These are phyloP conservation scores for Alaudala cheleensis DNA, from an alignment of 2,113 vertebrate genomes.

Conservation along the genomic window DNA sequence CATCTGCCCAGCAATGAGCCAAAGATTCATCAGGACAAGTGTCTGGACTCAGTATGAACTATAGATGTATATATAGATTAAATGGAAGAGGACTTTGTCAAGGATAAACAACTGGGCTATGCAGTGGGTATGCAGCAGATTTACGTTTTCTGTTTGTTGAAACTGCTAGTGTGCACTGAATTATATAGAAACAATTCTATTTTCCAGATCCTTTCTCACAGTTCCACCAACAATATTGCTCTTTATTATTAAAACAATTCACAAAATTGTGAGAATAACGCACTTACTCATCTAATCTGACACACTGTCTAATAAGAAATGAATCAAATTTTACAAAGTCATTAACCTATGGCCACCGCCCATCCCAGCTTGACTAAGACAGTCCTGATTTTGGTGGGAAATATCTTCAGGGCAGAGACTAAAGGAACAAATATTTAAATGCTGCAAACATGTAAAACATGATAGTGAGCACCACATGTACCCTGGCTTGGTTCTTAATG, in stretches of 20 bases:
- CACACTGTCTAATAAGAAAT: not conserved
- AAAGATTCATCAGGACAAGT: not conserved
- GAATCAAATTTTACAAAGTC: not conserved
- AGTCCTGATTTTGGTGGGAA: not conserved
- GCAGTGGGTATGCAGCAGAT: not conserved
- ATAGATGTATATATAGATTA: not conserved
- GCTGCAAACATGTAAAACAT: not conserved
- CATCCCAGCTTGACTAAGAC: not conserved
- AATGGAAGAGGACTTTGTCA: not conserved
- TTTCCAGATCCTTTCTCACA: not conserved
- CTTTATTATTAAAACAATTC: not conserved
- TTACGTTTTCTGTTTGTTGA: not conserved
- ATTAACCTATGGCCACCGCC: not conserved
- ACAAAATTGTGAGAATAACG: not conserved
- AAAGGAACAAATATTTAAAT: not conserved
- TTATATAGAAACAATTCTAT: not conserved
- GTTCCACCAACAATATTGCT: not conserved
- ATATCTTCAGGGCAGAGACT: not conserved
- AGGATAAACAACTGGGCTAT: not conserved
- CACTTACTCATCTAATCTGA: not conserved
- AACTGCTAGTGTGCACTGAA: not conserved
- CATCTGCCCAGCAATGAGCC: not conserved
- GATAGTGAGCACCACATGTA: accelerated
- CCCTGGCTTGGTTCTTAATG: not conserved
- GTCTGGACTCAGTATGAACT: not conserved